A percentile compares a stretch with the other conserved stretches of the same genome.
phyloP scores from a whole-genome alignment of 2,113 vertebrate genomes.

The Maccullochella peelii region DNA sequence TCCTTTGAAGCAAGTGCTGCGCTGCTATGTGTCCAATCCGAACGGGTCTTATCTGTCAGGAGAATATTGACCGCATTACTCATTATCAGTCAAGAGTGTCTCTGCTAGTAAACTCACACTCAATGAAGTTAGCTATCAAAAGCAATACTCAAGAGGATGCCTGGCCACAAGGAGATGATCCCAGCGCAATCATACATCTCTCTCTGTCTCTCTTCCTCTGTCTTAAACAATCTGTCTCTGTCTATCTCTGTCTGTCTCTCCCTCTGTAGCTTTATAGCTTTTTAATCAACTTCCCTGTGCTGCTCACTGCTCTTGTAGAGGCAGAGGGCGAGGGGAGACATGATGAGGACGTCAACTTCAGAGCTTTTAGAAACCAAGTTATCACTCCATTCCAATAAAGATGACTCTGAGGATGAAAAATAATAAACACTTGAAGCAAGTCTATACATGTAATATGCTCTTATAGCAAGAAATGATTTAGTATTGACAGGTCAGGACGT shows the following conservation, averaged over 20 bases:
- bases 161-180: constrained; percentile 41
- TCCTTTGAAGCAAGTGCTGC: constrained; percentile 42
- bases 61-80: constrained; percentile 73
- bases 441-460: constrained; percentile 3
- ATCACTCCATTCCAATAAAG: constrained; percentile 35
- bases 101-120: constrained; percentile 45
- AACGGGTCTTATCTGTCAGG: constrained; percentile 54
- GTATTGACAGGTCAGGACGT: constrained; percentile 15
- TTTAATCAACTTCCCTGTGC: constrained; percentile 57
- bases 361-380: constrained; percentile 11
- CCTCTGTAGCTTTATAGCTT: constrained; percentile 55
- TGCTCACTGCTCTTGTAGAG: background rate
- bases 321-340: constrained; percentile 22
- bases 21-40: constrained; percentile 28
- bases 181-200: constrained; percentile 23
- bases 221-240: constrained; percentile 39
- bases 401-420: constrained; percentile 31
- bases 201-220: constrained; percentile 9
- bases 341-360: constrained; percentile 36
- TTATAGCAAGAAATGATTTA: constrained; percentile 6
- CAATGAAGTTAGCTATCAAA: constrained; percentile 52
- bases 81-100: constrained; percentile 57
- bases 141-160: constrained; percentile 46
- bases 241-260: constrained; percentile 11
- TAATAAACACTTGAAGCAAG: constrained; percentile 27